phyloP scores from a whole-genome alignment of 1,140 invertebrate genomes.

The Bathynomus jamesi region DNA sequence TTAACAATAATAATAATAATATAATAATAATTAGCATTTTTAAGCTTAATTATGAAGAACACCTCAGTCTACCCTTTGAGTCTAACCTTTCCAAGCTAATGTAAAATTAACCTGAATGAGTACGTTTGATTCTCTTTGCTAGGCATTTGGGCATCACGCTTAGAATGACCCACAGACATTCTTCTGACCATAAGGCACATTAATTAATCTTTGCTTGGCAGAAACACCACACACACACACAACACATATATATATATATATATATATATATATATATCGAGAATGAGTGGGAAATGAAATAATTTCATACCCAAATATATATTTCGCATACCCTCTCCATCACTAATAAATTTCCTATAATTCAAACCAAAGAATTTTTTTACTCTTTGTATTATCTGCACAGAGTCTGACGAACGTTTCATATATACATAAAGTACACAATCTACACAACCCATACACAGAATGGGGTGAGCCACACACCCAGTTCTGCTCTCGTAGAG shows the following conservation, averaged over 20 bases:
- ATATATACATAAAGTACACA: no score
- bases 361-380: background rate
- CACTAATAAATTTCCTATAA: background rate
- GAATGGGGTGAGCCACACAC: no score
- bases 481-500: no score
- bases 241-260: background rate
- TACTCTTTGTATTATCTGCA: no score
- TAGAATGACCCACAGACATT: background rate
- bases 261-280: background rate
- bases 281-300: background rate
- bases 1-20: no score
- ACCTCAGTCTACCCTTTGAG: no score
- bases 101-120: background rate
- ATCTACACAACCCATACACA: no score
- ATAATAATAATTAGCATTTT: no score
- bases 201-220: background rate
- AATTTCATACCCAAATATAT: background rate
- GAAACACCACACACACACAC: background rate
- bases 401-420: no score
- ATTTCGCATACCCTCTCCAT: background rate
- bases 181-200: background rate
- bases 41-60: no score
- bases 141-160: background rate
- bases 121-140: background rate
- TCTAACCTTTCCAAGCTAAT: no score